Evolutionary conservation across 2,888 invertebrate genomes (phyloP).

Genomic region (Oscheius sp.): DNA sequence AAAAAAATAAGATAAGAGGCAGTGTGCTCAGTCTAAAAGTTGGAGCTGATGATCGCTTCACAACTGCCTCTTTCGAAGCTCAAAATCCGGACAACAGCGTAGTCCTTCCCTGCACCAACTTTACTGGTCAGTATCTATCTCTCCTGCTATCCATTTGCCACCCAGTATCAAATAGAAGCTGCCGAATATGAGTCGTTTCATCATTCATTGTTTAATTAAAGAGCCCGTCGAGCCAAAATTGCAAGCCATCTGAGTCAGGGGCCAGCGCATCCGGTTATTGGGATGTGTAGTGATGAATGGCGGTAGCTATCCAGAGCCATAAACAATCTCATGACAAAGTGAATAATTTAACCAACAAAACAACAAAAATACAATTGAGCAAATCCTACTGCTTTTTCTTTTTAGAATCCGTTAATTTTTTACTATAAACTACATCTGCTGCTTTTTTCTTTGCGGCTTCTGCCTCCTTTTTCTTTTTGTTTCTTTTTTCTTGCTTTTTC

Average conservation of each 20-base stretch:
- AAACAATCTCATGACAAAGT: background rate
- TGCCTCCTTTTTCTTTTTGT: background rate
- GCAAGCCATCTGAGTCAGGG: constrained; percentile 30
- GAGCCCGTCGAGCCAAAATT: constrained; percentile 24
- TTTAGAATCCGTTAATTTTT: background rate
- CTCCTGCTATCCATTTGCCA: background rate
- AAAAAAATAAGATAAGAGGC: too few species aligned
- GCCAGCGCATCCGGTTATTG: constrained; percentile 8
- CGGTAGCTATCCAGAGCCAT: background rate
- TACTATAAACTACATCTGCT: background rate
- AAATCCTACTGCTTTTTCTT: background rate
- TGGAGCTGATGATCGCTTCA: too few species aligned
- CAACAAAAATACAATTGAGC: background rate
- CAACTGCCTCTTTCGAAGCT: too few species aligned
- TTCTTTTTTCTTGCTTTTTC: background rate
- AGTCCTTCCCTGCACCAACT: too few species aligned
- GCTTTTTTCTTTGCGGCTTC: background rate
- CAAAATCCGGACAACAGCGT: too few species aligned
- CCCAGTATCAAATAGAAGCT: background rate
- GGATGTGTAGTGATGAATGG: constrained; percentile 16
- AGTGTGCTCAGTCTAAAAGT: too few species aligned
- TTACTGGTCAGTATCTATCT: too few species aligned
- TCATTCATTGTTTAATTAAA: constrained; percentile 35
- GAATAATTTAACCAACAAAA: background rate
- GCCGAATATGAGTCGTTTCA: constrained; percentile 29